Base-by-base conservation (phyloP, 2,797 vertebrate genomes). In the Melanotaenia nigrans region DNA sequence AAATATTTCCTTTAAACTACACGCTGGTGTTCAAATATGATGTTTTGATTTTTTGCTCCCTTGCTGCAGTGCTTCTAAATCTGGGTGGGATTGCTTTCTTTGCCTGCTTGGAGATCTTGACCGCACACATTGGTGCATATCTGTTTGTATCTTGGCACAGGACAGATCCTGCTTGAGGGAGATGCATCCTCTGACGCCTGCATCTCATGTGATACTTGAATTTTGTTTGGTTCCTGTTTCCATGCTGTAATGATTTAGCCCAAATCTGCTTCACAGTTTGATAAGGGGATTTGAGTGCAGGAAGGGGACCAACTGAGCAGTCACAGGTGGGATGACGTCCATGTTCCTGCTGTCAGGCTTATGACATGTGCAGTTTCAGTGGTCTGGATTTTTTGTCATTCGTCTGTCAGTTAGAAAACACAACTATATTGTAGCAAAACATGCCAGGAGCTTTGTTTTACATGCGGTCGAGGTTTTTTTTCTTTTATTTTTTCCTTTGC, bases 241-340 rank as follows among this genome's bases (percentile, higher is more conserved):
- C 77, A 74, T 75, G 80, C 85, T 83, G 85, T 68, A 80, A 67
- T 83, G 61, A 73, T 73, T 79, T 54, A 70, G 79, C 69, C 73
- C 69, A 84, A 77, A 86, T 83, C 82, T 75, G 77, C 73, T 74
- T 74, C 83, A 75, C 78, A 73, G 78, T 79, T 86, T 79, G 79
- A 81, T 75, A 58, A 79, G 66, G 67, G 79, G 79, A 85, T 90
- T 84, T 83, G 73, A 73, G 78, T 30, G 38, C 78, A 88, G 87
- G 81, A 87, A 84, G 71, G 70, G 71, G 65, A 74, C 76, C 59
- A 70, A 85, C 81, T 78, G 81, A 85, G 81, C 70, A 81, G 54
- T 74, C 62, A 65, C 67, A 77, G 82, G 79, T 88, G 88, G 79
- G 79, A 85, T 85, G 73, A 81, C 54, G 65, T 84, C 75, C 33